phyloP scores from a whole-genome alignment of 2,888 invertebrate species.

The Hemithea aestivaria region DNA sequence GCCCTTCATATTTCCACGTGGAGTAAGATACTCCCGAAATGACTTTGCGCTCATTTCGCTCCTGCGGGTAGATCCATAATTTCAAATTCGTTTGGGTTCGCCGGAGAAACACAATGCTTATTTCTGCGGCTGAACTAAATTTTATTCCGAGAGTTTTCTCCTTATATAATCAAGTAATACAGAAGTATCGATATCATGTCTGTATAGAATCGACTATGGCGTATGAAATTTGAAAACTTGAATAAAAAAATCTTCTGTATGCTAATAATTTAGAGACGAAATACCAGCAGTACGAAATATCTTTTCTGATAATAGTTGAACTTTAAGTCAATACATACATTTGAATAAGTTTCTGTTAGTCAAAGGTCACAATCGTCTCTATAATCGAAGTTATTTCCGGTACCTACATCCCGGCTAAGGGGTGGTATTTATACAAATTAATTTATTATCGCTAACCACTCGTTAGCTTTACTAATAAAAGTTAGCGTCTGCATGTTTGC shows the following conservation, averaged over 20 bases:
- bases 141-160: slow-evolving; percentile 9
- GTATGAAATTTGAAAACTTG: too few species aligned
- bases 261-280: too few species aligned
- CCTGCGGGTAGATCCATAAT: slow-evolving; percentile 31
- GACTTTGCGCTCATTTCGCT: slow-evolving; percentile 35
- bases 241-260: slow-evolving; percentile 1
- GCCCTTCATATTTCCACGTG: slow-evolving; percentile 39
- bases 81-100: slow-evolving; percentile 40
- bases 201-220: too few species aligned
- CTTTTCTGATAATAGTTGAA: slow-evolving; percentile 4
- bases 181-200: too few species aligned
- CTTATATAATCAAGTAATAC: too few species aligned
- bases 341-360: slow-evolving; percentile 33
- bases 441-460: slow-evolving; percentile 46
- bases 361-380: slow-evolving; percentile 40
- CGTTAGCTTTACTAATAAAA: slow-evolving; percentile 42
- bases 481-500: slow-evolving; percentile 39
- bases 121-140: slow-evolving; percentile 32
- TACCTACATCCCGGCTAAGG: slow-evolving; percentile 28
- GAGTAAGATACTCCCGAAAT: slow-evolving; percentile 35
- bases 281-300: too few species aligned
- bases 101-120: slow-evolving; percentile 34
- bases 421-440: slow-evolving; percentile 45
- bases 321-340: slow-evolving; percentile 21
- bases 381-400: slow-evolving; percentile 37